Conservation (phyloP, 2,797 vertebrate genomes). For the Leptoclinus maculatus region DNA sequence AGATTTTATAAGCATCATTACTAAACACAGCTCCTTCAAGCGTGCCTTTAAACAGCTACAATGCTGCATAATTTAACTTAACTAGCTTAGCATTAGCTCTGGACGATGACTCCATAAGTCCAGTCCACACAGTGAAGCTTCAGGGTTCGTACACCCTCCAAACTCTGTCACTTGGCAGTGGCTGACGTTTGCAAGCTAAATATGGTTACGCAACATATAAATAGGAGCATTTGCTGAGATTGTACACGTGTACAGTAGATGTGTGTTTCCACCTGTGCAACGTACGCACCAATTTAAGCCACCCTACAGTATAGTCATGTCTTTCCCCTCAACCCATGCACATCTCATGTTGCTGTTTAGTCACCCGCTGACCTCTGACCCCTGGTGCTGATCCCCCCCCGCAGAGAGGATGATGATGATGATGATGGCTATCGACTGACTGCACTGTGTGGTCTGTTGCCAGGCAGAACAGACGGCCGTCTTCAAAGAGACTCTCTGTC, state of each 20-base stretch:
- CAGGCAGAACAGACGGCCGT: slow-evolving; percentile 43
- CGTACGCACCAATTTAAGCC: not conserved
- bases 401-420: slow-evolving; percentile 50
- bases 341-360: slow-evolving; percentile 43
- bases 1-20: not conserved
- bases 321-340: slow-evolving; percentile 8
- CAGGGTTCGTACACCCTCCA: too few relatives aligned
- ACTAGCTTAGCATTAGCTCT: not conserved
- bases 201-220: too few relatives aligned
- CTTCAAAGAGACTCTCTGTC: slow-evolving; percentile 61
- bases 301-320: not conserved
- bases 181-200: too few relatives aligned
- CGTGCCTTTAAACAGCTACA: not conserved
- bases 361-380: slow-evolving; percentile 62
- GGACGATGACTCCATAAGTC: too few relatives aligned
- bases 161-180: too few relatives aligned
- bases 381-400: slow-evolving; percentile 38
- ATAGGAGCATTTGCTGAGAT: too few relatives aligned
- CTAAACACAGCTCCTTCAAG: not conserved
- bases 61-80: not conserved
- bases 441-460: slow-evolving; percentile 61
- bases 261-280: not conserved
- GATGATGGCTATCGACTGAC: slow-evolving; percentile 31
- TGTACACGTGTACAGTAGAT: not conserved
- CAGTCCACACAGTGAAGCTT: too few relatives aligned